These are phyloP conservation scores for Meteorus cinctellus DNA, from an alignment of 2,888 invertebrate species.

Conservation along the genomic window DNA sequence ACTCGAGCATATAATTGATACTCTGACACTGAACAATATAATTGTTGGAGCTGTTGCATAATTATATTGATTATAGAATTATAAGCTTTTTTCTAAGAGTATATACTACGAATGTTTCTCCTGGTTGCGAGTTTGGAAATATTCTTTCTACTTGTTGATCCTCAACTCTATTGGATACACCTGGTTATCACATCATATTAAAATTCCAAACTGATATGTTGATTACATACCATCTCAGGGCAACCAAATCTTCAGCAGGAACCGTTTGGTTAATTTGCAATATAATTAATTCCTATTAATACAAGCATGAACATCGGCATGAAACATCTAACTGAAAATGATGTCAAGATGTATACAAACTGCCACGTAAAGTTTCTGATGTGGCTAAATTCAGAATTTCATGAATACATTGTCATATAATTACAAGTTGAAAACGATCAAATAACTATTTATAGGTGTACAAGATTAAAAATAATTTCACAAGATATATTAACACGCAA, in stretches of 20 bases:
- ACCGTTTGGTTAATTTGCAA: not conserved
- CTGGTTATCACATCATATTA: constrained; percentile 4
- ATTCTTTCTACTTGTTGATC: constrained; percentile 53
- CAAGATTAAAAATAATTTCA: not conserved
- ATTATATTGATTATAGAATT: no score
- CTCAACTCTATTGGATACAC: constrained; percentile 27
- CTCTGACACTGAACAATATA: no score
- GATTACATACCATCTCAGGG: not conserved
- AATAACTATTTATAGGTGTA: not conserved
- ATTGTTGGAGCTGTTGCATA: no score
- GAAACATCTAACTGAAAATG: not conserved
- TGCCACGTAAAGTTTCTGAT: not conserved
- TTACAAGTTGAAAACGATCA: constrained; percentile 7
- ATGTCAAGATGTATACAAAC: not conserved
- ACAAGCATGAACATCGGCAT: not conserved
- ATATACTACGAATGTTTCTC: no score
- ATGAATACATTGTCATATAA: not conserved
- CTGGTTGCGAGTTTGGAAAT: constrained; percentile 35
- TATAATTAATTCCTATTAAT: not conserved
- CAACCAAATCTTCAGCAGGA: not conserved
- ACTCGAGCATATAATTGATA: no score
- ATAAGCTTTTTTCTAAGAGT: no score
- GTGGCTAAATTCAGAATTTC: not conserved
- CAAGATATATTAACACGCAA: not conserved
- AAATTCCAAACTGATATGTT: not conserved